Evolutionary conservation across 35 echinoderm and acorn worm genomes (phyloP), one percentile per base, ranked within the genome.

Genomic region (Chiridota heheva): DNA sequence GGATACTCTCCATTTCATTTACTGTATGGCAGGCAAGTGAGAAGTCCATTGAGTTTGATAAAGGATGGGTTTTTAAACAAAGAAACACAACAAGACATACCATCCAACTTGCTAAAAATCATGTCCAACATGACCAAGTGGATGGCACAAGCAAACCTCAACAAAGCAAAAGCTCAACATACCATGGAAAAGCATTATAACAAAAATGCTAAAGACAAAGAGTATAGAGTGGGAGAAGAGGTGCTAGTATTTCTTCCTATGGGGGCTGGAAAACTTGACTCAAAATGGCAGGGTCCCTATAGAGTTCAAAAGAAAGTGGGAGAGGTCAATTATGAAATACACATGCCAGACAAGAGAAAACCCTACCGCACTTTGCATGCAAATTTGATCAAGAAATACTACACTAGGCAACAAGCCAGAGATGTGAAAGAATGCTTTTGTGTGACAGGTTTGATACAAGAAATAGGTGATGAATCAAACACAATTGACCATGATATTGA

Each of bases 261-360:
- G 15, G 82, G 56, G 18, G 20, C 13, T 18, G 22, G 31, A 17
- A 84, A 84, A 58, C n/a, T 84, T 5, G 44, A 58, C 13, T 7
- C 22, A 48, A 55, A 84, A 73, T 84, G 67, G 82, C 44, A 84
- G 46, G 82, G 82, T 58, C 82, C 82, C 43, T 84, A 56, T 40
- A 39, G 12, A 33, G 44, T 84, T 16, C 59, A 34, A 26, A 12
- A 40, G 4, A 73, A 60, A 84, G 18, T 72, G 60, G 32, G 37
- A 3, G 35, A 71, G 4, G 49, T 40, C 7, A 44, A 84, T 43
- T 84, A 84, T 61, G 45, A 73, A 42, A 56, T 84, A 10, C 10
- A 5, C 2, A n/a, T 67, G 44, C 60, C 60, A 30, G 62, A 69
- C 62, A 82, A 82, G 13, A 69, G 37, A 34, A 82, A 82, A 49